Conservation (phyloP, 2,797 vertebrate genomes). For the Rachycentron canadum region DNA sequence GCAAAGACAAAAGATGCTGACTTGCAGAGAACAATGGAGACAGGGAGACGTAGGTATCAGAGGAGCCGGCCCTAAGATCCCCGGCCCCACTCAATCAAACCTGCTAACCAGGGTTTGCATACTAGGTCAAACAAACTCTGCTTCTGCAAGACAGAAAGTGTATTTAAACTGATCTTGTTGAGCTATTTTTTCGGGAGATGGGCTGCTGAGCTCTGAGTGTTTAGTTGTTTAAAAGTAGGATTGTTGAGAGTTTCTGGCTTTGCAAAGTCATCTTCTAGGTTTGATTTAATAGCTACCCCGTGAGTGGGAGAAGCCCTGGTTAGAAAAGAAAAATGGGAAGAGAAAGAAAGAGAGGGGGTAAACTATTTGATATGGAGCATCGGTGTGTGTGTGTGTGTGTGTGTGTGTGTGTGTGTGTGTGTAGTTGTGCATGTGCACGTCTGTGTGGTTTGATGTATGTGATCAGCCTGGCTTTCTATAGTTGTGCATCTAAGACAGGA, state of each 20-base stretch:
- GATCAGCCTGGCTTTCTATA: conserved; percentile 48
- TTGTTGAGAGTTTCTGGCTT: conserved; percentile 49
- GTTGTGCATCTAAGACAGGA: conserved; percentile 61
- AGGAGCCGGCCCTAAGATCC: conserved; percentile 81
- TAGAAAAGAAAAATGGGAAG: conserved; percentile 61
- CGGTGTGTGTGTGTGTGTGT: conserved; percentile 30
- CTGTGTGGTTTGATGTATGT: conserved; percentile 67
- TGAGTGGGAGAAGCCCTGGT: conserved; percentile 67
- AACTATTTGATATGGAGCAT: conserved; percentile 71
- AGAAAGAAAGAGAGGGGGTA: conserved; percentile 49
- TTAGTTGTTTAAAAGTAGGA: conserved; percentile 43
- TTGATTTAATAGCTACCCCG: conserved; percentile 66
- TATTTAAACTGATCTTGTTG: conserved; percentile 48
- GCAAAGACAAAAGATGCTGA: conserved; percentile 89
- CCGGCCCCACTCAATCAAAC: conserved; percentile 78
- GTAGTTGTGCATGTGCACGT: conserved; percentile 41
- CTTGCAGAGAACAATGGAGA: conserved; percentile 84
- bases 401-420: conserved; percentile 31
- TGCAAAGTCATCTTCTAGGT: conserved; percentile 67
- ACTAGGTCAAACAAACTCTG: conserved; percentile 76
- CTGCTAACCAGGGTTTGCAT: conserved; percentile 69
- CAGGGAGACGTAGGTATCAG: conserved; percentile 81
- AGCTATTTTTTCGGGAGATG: not conserved
- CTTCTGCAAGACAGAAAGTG: conserved; percentile 34
- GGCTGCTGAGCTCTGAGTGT: conserved; percentile 37